A percentile compares a stretch with the other conserved stretches of the same genome.
Evolutionary conservation across 2,113 vertebrate species (phyloP).

Genomic region (Cinclus cinclus): DNA sequence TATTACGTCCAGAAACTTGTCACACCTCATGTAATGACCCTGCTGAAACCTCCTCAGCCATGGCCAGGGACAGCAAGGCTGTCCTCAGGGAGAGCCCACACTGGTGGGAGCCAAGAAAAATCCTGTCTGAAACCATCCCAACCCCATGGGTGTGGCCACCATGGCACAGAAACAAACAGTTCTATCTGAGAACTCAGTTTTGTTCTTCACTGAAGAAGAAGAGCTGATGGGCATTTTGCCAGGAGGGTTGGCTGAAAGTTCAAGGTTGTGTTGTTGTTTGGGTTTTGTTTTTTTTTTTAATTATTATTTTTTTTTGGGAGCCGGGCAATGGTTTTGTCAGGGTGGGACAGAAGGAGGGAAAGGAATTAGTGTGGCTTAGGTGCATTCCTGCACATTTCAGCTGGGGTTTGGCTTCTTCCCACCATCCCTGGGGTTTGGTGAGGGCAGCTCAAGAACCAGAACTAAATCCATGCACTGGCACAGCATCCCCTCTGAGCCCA

Average conservation of each 20-base stretch:
- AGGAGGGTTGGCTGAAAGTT: background rate
- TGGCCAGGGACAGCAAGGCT: background rate
- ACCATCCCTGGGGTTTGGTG: no score
- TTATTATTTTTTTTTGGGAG: background rate
- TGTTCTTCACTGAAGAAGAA: background rate
- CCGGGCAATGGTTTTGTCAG: background rate
- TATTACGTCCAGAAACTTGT: constrained; percentile 43
- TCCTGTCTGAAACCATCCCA: background rate
- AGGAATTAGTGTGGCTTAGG: background rate
- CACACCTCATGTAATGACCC: constrained; percentile 32
- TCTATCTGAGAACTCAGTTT: background rate
- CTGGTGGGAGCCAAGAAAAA: background rate
- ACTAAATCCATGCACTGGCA: fast-evolving
- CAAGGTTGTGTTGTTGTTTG: background rate
- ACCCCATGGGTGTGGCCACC: background rate
- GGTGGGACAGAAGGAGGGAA: background rate
- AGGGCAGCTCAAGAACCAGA: background rate
- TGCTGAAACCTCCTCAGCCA: background rate
- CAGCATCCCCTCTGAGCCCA: background rate
- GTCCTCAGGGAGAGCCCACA: background rate
- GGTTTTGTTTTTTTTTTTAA: background rate
- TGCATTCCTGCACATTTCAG: background rate
- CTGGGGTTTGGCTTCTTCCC: background rate
- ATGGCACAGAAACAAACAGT: constrained; percentile 1
- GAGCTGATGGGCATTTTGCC: background rate